phyloP scores from a whole-genome alignment of 2,888 invertebrate genomes.

The Epinotia ramella region DNA sequence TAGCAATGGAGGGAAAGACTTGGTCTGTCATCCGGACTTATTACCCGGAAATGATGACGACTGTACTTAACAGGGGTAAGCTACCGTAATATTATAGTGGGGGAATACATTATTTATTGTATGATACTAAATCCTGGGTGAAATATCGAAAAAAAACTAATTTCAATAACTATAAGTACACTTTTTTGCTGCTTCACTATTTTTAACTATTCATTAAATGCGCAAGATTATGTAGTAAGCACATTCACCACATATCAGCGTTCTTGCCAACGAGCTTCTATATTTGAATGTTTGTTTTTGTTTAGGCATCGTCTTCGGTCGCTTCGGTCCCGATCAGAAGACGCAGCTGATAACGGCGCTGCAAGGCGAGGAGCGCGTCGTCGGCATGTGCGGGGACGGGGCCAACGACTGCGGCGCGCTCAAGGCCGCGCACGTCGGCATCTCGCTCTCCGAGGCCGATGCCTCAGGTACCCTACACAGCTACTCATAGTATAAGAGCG shows the following conservation, averaged over 20 bases:
- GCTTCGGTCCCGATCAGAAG: conserved; percentile 94
- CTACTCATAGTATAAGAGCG: not conserved
- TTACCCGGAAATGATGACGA: conserved; percentile 89
- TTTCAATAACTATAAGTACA: no score
- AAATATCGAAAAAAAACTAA: no score
- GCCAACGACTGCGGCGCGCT: conserved; percentile 96
- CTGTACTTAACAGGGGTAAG: conserved; percentile 82
- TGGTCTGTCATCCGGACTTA: conserved; percentile 90
- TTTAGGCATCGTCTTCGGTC: conserved; percentile 91
- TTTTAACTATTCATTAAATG: no score
- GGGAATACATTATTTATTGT: no score
- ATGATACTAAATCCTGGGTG: no score
- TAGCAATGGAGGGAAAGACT: conserved; percentile 90
- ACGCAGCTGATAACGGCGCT: conserved; percentile 89
- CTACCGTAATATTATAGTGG: not conserved
- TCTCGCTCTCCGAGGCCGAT: conserved; percentile 95
- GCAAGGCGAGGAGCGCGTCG: conserved; percentile 89
- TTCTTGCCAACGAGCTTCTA: no score
- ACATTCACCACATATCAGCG: no score
- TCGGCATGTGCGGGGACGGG: conserved; percentile 91
- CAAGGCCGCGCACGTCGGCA: conserved; percentile 94
- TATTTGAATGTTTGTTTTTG: conserved; percentile 6
- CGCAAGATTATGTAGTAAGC: no score
- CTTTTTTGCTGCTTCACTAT: no score
- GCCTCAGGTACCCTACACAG: conserved; percentile 82